A percentile compares a stretch with the other conserved stretches of the same genome.
phyloP scores from a whole-genome alignment of 2,888 invertebrate genomes.

The Brachyptera putata region DNA sequence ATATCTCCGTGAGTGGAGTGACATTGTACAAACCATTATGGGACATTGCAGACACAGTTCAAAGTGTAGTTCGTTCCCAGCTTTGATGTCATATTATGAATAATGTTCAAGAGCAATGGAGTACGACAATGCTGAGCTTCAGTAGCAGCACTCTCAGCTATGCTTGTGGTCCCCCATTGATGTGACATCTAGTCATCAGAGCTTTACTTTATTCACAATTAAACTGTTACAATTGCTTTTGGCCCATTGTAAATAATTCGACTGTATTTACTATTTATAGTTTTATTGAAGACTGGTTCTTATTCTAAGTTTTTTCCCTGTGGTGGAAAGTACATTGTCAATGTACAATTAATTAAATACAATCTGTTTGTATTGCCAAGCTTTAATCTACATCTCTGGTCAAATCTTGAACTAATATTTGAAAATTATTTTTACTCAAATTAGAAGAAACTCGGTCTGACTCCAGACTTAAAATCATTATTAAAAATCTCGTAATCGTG shows the following conservation, averaged over 20 bases:
- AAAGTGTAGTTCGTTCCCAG: too few species aligned
- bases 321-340: neutral
- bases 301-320: neutral
- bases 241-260: neutral
- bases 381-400: conserved; percentile 10
- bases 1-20: too few species aligned
- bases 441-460: conserved; percentile 16
- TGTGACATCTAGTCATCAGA: too few species aligned
- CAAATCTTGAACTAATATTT: conserved; percentile 15
- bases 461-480: conserved; percentile 10
- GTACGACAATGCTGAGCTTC: too few species aligned
- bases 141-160: too few species aligned
- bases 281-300: conserved; percentile 10
- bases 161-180: too few species aligned
- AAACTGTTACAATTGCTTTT: neutral
- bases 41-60: too few species aligned
- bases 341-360: neutral
- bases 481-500: conserved; percentile 1
- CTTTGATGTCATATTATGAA: too few species aligned
- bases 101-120: too few species aligned
- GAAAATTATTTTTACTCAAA: conserved; percentile 7
- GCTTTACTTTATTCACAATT: too few species aligned
- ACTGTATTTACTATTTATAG: neutral
- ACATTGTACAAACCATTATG: too few species aligned
- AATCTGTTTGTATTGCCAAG: conserved; percentile 1